Percentiles rank a stretch among this genome's conserved stretches.
Conservation (phyloP, 2,113 vertebrate species). For the Cygnus buccinator region DNA sequence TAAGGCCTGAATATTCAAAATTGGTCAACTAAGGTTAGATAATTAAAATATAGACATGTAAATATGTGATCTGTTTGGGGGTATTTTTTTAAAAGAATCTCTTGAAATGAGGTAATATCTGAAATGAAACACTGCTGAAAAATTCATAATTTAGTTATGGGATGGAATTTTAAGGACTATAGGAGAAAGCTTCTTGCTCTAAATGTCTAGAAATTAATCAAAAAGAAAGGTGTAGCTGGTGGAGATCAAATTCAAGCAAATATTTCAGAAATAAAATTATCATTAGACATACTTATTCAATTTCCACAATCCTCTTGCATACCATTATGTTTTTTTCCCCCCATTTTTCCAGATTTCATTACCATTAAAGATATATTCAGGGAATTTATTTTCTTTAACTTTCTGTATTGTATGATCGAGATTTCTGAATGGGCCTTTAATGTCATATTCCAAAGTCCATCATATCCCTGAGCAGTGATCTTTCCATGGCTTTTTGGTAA, state of each 20-base stretch:
- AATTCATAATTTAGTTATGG: neutral
- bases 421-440: neutral
- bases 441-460: neutral
- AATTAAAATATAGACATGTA: neutral
- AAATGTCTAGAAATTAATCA: neutral
- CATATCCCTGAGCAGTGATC: accelerated
- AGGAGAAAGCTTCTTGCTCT: neutral
- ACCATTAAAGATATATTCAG: neutral
- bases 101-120: neutral
- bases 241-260: neutral
- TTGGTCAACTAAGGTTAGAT: neutral
- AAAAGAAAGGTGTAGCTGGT: neutral
- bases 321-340: neutral
- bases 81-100: neutral
- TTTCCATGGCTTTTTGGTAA: neutral
- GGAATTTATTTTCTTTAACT: neutral
- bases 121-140: neutral
- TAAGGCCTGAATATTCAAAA: neutral
- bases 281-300: neutral
- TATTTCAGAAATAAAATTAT: neutral
- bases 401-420: neutral
- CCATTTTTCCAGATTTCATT: neutral
- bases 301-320: neutral
- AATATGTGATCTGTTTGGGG: neutral
- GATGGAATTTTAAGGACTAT: neutral